A percentile compares a stretch with the other conserved stretches of the same genome.
These are phyloP conservation scores for Onychostoma macrolepis DNA, from an alignment of 2,113 vertebrate genomes.

Conservation along the genomic window DNA sequence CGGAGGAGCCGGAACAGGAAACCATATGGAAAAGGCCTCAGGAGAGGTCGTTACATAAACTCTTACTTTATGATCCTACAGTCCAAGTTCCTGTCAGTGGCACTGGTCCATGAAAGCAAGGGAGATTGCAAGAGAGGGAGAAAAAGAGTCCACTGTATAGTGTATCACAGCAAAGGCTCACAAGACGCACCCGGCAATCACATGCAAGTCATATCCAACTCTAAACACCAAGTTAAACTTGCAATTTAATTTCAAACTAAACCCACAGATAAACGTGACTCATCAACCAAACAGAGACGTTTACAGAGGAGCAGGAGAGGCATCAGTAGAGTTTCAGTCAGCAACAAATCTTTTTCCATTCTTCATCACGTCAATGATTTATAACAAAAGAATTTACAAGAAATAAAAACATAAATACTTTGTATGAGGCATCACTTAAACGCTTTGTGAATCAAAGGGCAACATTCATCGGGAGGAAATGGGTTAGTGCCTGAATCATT, in stretches of 20 bases:
- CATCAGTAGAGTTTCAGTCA: not conserved
- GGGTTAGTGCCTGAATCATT: constrained; percentile 11
- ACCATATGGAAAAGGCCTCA: constrained; percentile 20
- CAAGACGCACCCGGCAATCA: not conserved
- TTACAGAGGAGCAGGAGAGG: not conserved
- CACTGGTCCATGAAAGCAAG: constrained; percentile 5
- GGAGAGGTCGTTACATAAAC: constrained; percentile 45
- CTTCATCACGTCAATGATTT: not conserved
- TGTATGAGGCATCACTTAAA: not conserved
- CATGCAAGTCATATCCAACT: not conserved
- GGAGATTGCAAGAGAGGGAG: not conserved
- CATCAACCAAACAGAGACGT: not conserved
- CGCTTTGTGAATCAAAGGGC: not conserved
- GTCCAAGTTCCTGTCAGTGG: constrained; percentile 27
- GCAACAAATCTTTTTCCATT: not conserved
- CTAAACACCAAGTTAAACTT: not conserved
- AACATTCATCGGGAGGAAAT: constrained; percentile 20
- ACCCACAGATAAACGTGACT: not conserved
- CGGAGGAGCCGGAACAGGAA: constrained; percentile 45
- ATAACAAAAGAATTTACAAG: constrained; percentile 1
- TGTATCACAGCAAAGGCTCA: not conserved
- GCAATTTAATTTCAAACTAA: constrained; percentile 14
- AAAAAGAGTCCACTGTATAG: not conserved
- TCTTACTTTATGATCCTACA: constrained; percentile 19
- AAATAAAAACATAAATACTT: not conserved